phyloP scores from a whole-genome alignment of 2,888 invertebrate species.

The Drosophila cognata region DNA sequence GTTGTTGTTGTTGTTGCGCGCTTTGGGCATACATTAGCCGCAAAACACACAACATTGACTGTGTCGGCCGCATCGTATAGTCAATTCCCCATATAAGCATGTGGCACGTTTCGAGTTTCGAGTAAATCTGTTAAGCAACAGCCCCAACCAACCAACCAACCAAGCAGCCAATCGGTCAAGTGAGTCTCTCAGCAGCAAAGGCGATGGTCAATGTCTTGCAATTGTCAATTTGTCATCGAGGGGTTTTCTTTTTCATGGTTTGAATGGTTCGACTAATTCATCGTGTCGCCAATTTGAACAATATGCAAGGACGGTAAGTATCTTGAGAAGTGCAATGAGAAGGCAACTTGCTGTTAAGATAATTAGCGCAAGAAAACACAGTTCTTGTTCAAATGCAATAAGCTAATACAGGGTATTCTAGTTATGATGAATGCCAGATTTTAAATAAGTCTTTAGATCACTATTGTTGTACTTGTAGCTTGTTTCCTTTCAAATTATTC shows the following conservation, averaged over 20 bases:
- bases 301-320: slow-evolving; percentile 8
- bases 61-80: slow-evolving; percentile 31
- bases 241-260: slow-evolving; percentile 2
- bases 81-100: slow-evolving; percentile 74
- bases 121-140: slow-evolving; percentile 58
- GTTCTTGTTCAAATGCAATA: background rate
- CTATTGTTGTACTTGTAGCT: background rate
- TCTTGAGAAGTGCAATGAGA: background rate
- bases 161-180: slow-evolving; percentile 61
- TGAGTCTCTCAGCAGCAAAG: slow-evolving; percentile 6
- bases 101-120: slow-evolving; percentile 61
- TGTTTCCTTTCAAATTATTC: background rate
- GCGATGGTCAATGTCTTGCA: slow-evolving; percentile 56
- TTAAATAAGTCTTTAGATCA: background rate
- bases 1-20: slow-evolving; percentile 40
- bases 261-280: slow-evolving; percentile 32
- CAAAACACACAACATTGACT: slow-evolving; percentile 32
- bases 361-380: background rate
- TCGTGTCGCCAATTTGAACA: slow-evolving; percentile 10
- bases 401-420: background rate
- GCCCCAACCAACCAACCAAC: background rate
- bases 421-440: background rate
- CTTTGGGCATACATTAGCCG: slow-evolving; percentile 75
- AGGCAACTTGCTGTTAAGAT: background rate
- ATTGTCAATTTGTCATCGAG: slow-evolving; percentile 39